These are phyloP conservation scores for Mycteria americana DNA, from an alignment of 2,797 vertebrate genomes.

Conservation along the genomic window DNA sequence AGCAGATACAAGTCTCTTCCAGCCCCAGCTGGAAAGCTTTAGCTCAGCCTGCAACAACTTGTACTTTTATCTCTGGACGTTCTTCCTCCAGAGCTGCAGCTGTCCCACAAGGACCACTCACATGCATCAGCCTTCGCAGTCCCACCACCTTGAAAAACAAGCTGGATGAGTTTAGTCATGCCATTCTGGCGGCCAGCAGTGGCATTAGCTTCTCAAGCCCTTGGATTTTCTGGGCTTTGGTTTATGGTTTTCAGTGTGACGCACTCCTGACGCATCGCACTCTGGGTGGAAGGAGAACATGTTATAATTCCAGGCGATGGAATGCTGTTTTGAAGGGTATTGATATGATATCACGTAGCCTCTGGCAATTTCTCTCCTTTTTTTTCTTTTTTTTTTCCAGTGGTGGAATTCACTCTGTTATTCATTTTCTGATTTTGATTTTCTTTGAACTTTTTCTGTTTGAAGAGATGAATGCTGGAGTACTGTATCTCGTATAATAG, in stretches of 20 bases:
- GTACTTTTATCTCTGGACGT: background rate
- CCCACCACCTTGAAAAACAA: background rate
- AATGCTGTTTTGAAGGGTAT: slow-evolving; percentile 72
- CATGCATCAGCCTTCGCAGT: background rate
- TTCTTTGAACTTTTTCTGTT: slow-evolving; percentile 78
- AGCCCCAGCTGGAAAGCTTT: background rate
- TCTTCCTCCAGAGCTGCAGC: background rate
- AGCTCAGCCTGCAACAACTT: background rate
- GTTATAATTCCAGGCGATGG: slow-evolving; percentile 66
- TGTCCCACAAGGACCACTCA: background rate
- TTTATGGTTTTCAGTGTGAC: slow-evolving; percentile 44
- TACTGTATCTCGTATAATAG: slow-evolving; percentile 74
- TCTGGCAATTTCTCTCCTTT: slow-evolving; percentile 56
- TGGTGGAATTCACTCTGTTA: slow-evolving; percentile 70
- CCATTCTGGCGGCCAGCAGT: background rate
- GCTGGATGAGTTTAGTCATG: slow-evolving; percentile 1
- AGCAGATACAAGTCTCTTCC: background rate
- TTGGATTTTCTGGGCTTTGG: slow-evolving; percentile 17
- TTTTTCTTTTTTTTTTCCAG: background rate
- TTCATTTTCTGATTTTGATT: slow-evolving; percentile 72
- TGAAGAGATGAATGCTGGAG: slow-evolving; percentile 75
- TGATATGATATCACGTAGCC: slow-evolving; percentile 73
- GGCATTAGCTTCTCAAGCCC: background rate
- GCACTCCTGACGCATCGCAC: slow-evolving; percentile 11
- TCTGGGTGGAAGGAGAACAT: slow-evolving; percentile 49